Percentiles rank a stretch among this genome's conserved stretches.
Conservation (phyloP, 2,797 vertebrate genomes). For the Somateria mollissima region DNA sequence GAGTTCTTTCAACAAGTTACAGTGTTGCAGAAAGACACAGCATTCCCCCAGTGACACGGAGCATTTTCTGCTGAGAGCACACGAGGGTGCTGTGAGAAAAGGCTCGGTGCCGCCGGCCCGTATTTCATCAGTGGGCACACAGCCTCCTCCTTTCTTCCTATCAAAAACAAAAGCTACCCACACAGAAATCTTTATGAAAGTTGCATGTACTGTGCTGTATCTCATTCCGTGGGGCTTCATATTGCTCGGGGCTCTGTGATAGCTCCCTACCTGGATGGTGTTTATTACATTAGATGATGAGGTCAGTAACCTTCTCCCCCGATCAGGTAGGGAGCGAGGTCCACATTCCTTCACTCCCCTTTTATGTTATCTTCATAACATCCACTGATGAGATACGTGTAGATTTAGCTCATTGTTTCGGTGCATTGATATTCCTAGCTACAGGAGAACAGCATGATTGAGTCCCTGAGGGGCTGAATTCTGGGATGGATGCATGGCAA, state of each 20-base stretch:
- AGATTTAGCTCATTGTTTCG: not conserved
- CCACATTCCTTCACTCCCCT: not conserved
- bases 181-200: conserved; percentile 22
- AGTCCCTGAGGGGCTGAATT: conserved; percentile 18
- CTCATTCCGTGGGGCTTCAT: not conserved
- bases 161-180: not conserved
- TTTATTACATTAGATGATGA: conserved; percentile 19
- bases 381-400: not conserved
- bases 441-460: not conserved
- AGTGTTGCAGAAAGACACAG: not conserved
- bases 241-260: not conserved
- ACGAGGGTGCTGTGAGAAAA: conserved; percentile 66
- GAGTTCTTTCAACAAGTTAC: conserved; percentile 58
- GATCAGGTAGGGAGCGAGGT: not conserved
- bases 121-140: not conserved
- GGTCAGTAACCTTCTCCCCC: conserved; percentile 11
- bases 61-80: conserved; percentile 26
- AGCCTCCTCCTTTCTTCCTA: not conserved
- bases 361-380: not conserved
- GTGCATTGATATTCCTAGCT: conserved; percentile 32
- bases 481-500: conserved; percentile 25
- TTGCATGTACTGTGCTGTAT: not conserved
- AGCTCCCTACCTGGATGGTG: not conserved
- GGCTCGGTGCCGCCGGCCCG: not conserved
- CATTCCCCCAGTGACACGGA: not conserved